Conservation (phyloP, 2,797 vertebrate genomes). For the Poliocrania exsul region DNA sequence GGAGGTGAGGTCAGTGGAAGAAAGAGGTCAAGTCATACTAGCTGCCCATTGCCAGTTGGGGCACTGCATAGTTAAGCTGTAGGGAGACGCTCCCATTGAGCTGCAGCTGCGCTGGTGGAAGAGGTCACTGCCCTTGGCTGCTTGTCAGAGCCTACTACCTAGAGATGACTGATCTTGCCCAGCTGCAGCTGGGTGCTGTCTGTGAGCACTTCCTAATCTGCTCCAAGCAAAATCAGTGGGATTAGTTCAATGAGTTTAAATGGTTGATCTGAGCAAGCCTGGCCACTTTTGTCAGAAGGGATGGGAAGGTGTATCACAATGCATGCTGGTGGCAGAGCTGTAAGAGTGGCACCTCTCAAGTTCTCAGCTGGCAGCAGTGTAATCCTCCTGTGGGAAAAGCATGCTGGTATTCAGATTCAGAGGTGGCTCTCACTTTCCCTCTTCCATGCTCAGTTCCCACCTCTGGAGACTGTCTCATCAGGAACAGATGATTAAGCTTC, state of each 20-base stretch:
- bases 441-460: background rate
- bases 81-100: background rate
- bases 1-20: background rate
- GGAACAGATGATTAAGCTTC: background rate
- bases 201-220: background rate
- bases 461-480: background rate
- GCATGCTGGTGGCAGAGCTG: fast-evolving
- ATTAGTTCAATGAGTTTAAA: background rate
- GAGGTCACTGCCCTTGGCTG: background rate
- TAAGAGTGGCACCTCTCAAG: background rate
- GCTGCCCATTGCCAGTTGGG: background rate
- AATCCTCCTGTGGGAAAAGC: fast-evolving
- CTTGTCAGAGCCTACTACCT: background rate
- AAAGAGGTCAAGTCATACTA: background rate
- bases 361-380: background rate
- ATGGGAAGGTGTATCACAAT: fast-evolving
- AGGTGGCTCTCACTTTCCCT: background rate
- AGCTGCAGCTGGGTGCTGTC: background rate
- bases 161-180: background rate
- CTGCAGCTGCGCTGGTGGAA: background rate
- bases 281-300: background rate
- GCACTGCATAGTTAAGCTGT: background rate
- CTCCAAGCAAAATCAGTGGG: background rate
- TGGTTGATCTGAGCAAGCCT: background rate
- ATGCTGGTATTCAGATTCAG: background rate